A percentile compares a stretch with the other conserved stretches of the same genome.
Evolutionary conservation across 2,888 invertebrate species (phyloP).

Genomic region (Blastobasis lacticolella): DNA sequence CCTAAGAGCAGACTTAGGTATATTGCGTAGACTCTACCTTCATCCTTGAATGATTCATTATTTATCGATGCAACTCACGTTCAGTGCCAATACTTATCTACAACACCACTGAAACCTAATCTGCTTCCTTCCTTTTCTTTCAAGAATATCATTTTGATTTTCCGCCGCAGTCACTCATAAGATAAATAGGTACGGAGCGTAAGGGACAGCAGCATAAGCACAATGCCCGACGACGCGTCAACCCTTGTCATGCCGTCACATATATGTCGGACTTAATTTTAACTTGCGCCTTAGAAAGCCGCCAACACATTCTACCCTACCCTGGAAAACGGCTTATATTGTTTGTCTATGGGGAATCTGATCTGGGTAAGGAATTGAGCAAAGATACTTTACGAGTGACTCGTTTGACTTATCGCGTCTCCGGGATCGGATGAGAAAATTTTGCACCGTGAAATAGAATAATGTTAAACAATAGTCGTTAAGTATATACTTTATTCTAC

Average conservation of each 20-base stretch:
- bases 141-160: conserved; percentile 1
- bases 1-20: too few relatives aligned
- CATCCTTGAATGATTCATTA: background rate
- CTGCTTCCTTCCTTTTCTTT: background rate
- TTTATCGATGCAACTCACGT: background rate
- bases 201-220: conserved; percentile 17
- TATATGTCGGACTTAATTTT: conserved; percentile 61
- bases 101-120: too few relatives aligned
- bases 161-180: background rate
- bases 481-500: background rate
- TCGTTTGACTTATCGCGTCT: background rate
- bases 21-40: background rate
- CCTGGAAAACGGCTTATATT: conserved; percentile 25
- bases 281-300: conserved; percentile 23
- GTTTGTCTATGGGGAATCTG: conserved; percentile 16
- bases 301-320: conserved; percentile 23
- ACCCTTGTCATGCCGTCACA: conserved; percentile 64
- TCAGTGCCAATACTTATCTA: too few relatives aligned
- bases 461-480: background rate
- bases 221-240: conserved; percentile 29
- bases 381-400: background rate
- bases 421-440: background rate
- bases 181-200: background rate
- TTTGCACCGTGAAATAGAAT: background rate
- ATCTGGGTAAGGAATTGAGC: background rate